Conservation (phyloP, 2,888 invertebrate genomes). For the Smittia aterrima region DNA sequence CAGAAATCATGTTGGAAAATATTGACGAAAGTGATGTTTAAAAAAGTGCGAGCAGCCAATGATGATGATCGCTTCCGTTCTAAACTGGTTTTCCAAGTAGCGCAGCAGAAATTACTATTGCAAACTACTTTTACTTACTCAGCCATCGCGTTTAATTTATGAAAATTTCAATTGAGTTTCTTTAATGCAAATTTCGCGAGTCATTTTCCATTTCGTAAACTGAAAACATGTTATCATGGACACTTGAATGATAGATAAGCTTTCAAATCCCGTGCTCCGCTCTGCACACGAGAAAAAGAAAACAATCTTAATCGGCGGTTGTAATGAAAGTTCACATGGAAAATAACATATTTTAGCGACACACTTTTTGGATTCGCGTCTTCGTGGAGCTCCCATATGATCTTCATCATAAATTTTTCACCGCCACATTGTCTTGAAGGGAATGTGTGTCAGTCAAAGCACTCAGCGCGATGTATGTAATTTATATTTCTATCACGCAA, state of each 20-base stretch:
- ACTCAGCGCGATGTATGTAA: background rate
- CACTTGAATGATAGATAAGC: background rate
- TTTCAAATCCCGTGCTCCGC: background rate
- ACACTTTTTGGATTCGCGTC: background rate
- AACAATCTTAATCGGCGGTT: background rate
- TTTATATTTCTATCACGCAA: background rate
- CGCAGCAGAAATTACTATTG: no score
- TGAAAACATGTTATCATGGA: background rate
- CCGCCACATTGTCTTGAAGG: background rate
- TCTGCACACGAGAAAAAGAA: background rate
- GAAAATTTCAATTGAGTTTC: background rate
- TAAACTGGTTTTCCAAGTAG: constrained; percentile 9
- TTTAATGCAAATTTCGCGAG: background rate
- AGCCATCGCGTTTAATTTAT: background rate
- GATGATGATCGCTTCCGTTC: background rate
- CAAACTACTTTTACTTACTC: constrained; percentile 3
- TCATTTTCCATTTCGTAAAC: background rate
- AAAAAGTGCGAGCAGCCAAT: background rate
- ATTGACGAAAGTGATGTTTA: background rate
- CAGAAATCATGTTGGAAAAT: background rate
- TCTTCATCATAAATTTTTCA: background rate
- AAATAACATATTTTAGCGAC: constrained; percentile 9
- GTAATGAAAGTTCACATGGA: constrained; percentile 18
- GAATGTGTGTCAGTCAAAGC: background rate
- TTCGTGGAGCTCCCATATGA: background rate